Percentiles rank a stretch among this genome's conserved stretches.
These are phyloP conservation scores for Tachysurus vachellii DNA, from an alignment of 2,113 vertebrate species.

Conservation along the genomic window DNA sequence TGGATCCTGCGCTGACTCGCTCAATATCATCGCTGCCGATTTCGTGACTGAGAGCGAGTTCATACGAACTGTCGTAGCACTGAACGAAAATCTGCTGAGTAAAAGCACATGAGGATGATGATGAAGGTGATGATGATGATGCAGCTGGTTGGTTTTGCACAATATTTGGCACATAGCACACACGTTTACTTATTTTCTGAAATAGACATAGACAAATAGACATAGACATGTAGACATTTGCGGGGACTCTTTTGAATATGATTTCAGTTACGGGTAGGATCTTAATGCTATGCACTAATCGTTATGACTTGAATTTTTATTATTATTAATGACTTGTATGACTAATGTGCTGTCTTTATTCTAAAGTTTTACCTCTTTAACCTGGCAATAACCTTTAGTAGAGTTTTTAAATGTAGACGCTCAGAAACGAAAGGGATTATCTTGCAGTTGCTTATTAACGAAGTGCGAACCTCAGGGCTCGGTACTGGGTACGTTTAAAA, in stretches of 20 bases:
- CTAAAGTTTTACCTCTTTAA: slow-evolving; percentile 48
- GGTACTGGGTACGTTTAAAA: background rate
- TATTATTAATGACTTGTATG: slow-evolving; percentile 38
- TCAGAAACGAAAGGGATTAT: background rate
- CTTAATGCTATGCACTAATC: slow-evolving; percentile 52
- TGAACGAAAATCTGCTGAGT: slow-evolving; percentile 74
- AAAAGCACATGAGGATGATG: slow-evolving; percentile 48
- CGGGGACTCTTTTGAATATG: slow-evolving; percentile 6
- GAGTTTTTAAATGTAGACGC: slow-evolving; percentile 13
- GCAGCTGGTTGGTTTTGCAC: background rate
- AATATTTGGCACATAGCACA: slow-evolving; percentile 1
- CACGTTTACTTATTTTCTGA: background rate
- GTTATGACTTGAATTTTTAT: slow-evolving; percentile 43
- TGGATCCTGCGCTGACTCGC: slow-evolving; percentile 57
- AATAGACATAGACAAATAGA: too few relatives aligned
- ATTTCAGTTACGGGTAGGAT: slow-evolving; percentile 25
- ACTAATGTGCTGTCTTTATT: slow-evolving; percentile 56
- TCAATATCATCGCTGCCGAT: slow-evolving; percentile 80
- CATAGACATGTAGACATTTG: slow-evolving; percentile 23
- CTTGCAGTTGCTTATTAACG: background rate
- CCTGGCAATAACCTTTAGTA: slow-evolving; percentile 61
- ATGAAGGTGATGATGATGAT: background rate
- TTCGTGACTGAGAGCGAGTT: slow-evolving; percentile 74
- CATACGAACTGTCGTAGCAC: slow-evolving; percentile 66
- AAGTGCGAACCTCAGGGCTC: slow-evolving; percentile 1